phyloP scores from a whole-genome alignment of 2,113 vertebrate species.

The Hyperoodon ampullatus region DNA sequence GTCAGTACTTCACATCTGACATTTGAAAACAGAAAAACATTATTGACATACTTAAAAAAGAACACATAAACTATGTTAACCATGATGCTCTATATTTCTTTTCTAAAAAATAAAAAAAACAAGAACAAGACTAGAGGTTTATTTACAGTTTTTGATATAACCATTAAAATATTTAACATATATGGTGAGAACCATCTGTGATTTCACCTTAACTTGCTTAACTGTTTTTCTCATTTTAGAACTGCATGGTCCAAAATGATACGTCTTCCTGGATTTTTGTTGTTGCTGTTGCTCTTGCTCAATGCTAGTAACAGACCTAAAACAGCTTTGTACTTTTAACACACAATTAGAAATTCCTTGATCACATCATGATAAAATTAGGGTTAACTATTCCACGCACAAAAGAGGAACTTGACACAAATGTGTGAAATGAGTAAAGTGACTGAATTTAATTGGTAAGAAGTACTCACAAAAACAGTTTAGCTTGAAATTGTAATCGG shows the following conservation, averaged over 20 bases:
- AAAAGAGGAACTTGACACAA: background rate
- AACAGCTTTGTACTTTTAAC: background rate
- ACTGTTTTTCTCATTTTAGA: background rate
- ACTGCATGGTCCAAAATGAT: background rate
- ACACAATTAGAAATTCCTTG: background rate
- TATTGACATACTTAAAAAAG: background rate
- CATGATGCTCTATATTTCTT: background rate
- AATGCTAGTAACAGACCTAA: background rate
- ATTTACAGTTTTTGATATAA: background rate
- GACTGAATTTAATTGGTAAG: background rate
- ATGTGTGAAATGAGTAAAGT: constrained; percentile 16
- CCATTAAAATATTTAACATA: background rate
- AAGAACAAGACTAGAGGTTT: background rate
- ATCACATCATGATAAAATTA: background rate
- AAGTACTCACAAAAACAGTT: background rate
- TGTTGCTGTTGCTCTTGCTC: background rate
- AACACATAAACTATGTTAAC: background rate
- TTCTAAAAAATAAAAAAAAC: background rate
- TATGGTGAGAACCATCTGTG: background rate
- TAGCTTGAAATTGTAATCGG: background rate
- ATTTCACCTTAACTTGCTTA: background rate
- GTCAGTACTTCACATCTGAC: background rate
- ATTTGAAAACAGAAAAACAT: background rate
- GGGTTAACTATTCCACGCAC: background rate
- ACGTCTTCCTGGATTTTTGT: background rate